phyloP scores from a whole-genome alignment of 2,113 vertebrate species.

The Sylvia atricapilla region DNA sequence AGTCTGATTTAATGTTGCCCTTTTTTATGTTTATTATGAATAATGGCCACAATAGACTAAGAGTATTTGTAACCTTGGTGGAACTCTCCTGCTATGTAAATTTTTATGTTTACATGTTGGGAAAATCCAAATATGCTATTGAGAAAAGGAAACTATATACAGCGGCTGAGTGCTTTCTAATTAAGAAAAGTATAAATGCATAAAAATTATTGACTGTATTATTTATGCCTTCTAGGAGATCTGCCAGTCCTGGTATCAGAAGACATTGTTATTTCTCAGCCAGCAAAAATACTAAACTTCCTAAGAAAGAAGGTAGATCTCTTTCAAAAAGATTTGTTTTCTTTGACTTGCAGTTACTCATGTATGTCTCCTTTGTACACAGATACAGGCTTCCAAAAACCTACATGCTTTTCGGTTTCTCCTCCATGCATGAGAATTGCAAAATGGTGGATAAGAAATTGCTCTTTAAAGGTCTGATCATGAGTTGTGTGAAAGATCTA shows the following conservation, averaged over 20 bases:
- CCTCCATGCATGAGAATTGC: not conserved
- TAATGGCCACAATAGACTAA: not conserved
- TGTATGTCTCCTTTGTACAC: not conserved
- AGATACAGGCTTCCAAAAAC: not conserved
- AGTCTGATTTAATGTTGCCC: not conserved
- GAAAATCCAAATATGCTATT: not conserved
- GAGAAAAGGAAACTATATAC: not conserved
- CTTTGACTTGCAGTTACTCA: not conserved
- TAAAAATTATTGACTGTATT: not conserved
- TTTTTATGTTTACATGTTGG: not conserved
- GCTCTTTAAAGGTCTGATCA: not conserved
- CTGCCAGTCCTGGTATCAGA: slow-evolving; percentile 84
- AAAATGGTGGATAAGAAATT: not conserved
- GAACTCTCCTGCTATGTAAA: not conserved
- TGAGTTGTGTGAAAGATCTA: not conserved
- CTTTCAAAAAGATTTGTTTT: not conserved
- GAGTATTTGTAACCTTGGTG: not conserved
- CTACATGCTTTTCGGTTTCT: not conserved
- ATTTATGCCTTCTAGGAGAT: slow-evolving; percentile 64
- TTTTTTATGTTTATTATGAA: not conserved
- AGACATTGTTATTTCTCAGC: slow-evolving; percentile 80
- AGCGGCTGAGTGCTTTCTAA: not conserved
- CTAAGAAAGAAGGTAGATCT: slow-evolving; percentile 87
- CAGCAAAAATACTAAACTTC: slow-evolving; percentile 89
- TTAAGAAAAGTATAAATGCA: not conserved